Evolutionary conservation across 2,113 vertebrate species (phyloP).

Genomic region (Ammodytes marinus): DNA sequence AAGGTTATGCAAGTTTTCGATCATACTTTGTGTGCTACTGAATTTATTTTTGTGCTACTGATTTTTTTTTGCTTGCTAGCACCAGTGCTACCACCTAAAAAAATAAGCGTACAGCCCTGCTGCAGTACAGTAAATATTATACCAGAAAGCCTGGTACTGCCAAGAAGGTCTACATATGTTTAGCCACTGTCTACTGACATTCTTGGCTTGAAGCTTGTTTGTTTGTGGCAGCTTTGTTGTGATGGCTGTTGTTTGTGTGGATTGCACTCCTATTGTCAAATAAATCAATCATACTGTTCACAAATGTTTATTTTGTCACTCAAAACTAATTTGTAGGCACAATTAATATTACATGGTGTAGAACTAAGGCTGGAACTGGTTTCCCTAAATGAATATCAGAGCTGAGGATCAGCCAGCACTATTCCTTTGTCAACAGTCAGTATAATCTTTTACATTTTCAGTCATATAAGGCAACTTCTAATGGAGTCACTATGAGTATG

Average conservation of each 20-base stretch:
- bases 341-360: slow-evolving; percentile 31
- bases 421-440: not conserved
- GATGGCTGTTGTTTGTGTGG: slow-evolving; percentile 4
- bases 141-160: slow-evolving; percentile 14
- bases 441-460: not conserved
- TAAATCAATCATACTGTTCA: slow-evolving; percentile 15
- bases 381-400: slow-evolving; percentile 5
- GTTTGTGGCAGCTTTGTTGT: slow-evolving; percentile 27
- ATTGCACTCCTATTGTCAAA: slow-evolving; percentile 13
- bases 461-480: not conserved
- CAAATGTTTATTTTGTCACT: slow-evolving; percentile 29
- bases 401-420: not conserved
- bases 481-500: not conserved
- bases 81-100: too few relatives aligned
- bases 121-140: slow-evolving; percentile 30
- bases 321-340: slow-evolving; percentile 6
- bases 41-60: too few relatives aligned
- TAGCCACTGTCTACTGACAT: slow-evolving; percentile 13
- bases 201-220: slow-evolving; percentile 21
- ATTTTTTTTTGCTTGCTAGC: too few relatives aligned
- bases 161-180: slow-evolving; percentile 29
- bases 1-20: too few relatives aligned
- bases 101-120: too few relatives aligned
- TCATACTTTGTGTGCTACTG: too few relatives aligned
- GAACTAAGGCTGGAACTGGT: not conserved